A percentile compares a stretch with the other conserved stretches of the same genome.
Conservation (phyloP, 2,113 vertebrate genomes). For the Dermatemys mawii region DNA sequence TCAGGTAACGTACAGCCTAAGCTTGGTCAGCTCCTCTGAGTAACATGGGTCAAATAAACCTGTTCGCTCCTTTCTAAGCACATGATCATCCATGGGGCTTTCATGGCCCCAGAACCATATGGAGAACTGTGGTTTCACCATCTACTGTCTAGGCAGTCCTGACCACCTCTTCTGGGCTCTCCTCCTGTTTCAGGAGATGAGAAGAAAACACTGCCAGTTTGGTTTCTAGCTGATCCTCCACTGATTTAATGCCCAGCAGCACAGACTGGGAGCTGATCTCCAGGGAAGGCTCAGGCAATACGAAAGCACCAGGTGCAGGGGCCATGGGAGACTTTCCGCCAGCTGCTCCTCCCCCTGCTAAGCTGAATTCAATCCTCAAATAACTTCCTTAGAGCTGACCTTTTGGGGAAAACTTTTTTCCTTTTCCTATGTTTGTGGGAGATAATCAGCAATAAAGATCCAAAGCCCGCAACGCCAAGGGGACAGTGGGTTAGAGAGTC, state of each 20-base stretch:
- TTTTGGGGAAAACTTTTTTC: neutral
- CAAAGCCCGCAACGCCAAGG: neutral
- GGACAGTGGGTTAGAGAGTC: neutral
- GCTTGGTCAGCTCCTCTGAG: rapidly evolving
- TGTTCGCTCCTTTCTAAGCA: neutral
- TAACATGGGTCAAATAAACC: rapidly evolving
- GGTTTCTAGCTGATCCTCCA: neutral
- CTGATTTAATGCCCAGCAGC: neutral
- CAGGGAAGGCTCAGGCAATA: neutral
- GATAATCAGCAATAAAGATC: neutral
- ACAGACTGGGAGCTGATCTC: neutral
- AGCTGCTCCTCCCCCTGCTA: neutral
- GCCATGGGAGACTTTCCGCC: neutral
- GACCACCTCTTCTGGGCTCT: neutral
- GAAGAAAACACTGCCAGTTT: neutral
- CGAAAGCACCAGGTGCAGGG: neutral
- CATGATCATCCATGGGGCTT: neutral
- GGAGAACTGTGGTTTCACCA: neutral
- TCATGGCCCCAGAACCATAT: neutral
- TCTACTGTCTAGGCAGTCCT: neutral
- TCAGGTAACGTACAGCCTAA: rapidly evolving
- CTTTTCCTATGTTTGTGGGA: neutral
- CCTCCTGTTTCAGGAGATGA: neutral
- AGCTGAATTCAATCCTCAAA: neutral
- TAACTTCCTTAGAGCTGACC: neutral